Percentiles rank a stretch among this genome's conserved stretches.
Evolutionary conservation across 2,113 vertebrate genomes (phyloP).

Genomic region (Oplegnathus fasciatus): DNA sequence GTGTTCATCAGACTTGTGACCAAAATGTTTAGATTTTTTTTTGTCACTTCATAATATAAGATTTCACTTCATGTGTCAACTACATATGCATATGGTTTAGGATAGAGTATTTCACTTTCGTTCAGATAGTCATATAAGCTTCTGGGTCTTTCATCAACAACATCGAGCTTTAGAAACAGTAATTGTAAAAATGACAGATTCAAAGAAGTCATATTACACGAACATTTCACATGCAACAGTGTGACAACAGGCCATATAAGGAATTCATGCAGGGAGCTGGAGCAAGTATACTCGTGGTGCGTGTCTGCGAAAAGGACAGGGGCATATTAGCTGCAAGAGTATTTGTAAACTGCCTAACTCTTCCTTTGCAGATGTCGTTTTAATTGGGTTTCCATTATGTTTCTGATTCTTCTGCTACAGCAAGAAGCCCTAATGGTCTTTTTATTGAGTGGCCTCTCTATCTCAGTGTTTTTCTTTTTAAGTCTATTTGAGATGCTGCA

Average conservation of each 20-base stretch:
- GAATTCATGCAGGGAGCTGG: background rate
- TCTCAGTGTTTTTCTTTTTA: conserved; percentile 36
- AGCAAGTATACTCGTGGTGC: background rate
- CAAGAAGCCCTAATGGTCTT: conserved; percentile 41
- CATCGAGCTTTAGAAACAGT: background rate
- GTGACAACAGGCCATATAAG: conserved; percentile 26
- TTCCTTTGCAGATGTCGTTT: conserved; percentile 17
- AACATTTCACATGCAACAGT: background rate
- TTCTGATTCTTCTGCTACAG: conserved; percentile 1
- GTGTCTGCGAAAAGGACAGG: conserved; percentile 2
- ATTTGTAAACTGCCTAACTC: conserved; percentile 7
- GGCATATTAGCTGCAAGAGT: conserved; percentile 9
- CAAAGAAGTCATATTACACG: background rate
- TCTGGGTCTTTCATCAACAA: background rate
- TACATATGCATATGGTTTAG: background rate
- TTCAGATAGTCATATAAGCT: background rate
- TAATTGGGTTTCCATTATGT: conserved; percentile 35
- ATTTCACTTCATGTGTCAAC: background rate
- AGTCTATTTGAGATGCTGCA: conserved; percentile 25
- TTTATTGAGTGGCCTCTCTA: conserved; percentile 46
- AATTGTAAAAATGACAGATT: background rate
- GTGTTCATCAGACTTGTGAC: background rate
- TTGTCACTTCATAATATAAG: background rate
- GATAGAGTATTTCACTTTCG: background rate
- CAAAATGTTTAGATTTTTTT: background rate